These are phyloP conservation scores for Apostichopus leukothele DNA, from an alignment of 53 echinoderm and acorn worm genomes.

Conservation along the genomic window DNA sequence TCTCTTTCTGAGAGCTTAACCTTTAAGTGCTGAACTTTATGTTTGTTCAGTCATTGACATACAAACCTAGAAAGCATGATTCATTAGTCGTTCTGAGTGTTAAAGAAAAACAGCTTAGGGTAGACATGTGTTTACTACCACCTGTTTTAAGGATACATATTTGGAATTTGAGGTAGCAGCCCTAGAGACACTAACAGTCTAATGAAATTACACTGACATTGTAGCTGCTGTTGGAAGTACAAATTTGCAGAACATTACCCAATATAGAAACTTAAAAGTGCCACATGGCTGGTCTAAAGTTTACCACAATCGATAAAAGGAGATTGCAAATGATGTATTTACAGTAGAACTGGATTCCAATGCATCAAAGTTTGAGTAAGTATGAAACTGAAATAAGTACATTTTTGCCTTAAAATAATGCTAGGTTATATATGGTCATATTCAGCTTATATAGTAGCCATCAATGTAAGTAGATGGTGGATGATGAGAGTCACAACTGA, in stretches of 20 bases:
- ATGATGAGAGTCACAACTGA: too few species aligned
- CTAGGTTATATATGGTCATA: too few species aligned
- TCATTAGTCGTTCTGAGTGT: conserved; percentile 3
- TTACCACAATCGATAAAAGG: too few species aligned
- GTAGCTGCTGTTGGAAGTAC: neutral
- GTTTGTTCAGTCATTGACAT: conserved; percentile 23
- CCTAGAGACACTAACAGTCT: neutral
- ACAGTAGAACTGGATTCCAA: too few species aligned
- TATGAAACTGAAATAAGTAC: too few species aligned
- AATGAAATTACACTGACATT: neutral
- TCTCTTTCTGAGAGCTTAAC: too few species aligned
- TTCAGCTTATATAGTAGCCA: too few species aligned
- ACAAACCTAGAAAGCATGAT: conserved; percentile 25
- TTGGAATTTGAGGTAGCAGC: neutral
- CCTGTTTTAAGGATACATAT: neutral
- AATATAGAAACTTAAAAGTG: neutral
- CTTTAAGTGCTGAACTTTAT: neutral
- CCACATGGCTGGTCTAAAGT: too few species aligned
- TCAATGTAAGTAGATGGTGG: too few species aligned
- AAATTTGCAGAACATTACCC: neutral
- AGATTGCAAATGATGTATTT: too few species aligned
- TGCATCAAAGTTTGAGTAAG: too few species aligned
- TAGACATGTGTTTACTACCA: neutral
- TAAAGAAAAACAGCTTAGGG: conserved; percentile 3
- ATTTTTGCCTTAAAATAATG: too few species aligned